phyloP scores from a whole-genome alignment of 1,140 invertebrate genomes.

The Sarcophaga bullata region DNA sequence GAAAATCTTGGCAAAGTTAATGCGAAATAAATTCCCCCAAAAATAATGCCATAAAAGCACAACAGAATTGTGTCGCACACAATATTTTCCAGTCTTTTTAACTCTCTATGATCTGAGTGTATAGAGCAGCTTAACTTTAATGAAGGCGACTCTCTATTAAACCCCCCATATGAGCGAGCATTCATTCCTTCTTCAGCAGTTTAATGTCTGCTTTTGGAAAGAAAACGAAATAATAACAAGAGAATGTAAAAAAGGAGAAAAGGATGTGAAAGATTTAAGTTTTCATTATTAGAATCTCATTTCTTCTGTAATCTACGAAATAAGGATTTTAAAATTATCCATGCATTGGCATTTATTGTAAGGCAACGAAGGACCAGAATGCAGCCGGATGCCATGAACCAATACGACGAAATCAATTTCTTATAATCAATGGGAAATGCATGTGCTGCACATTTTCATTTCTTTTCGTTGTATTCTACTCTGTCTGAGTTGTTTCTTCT shows the following conservation, averaged over 20 bases:
- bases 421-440: slow-evolving; percentile 14
- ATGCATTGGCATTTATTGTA: too few species aligned
- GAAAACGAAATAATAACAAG: neutral
- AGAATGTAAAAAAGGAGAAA: neutral
- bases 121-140: slow-evolving; percentile 14
- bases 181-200: neutral
- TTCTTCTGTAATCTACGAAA: neutral
- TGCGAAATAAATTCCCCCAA: too few species aligned
- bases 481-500: too few species aligned
- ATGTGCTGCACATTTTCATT: slow-evolving; percentile 1
- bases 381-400: too few species aligned
- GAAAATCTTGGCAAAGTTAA: too few species aligned
- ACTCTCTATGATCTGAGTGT: neutral
- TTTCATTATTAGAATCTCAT: slow-evolving; percentile 8
- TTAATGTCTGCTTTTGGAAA: neutral
- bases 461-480: neutral
- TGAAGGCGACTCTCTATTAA: neutral
- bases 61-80: too few species aligned
- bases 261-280: slow-evolving; percentile 7
- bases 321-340: too few species aligned
- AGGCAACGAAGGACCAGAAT: neutral
- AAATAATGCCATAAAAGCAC: too few species aligned
- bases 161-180: too few species aligned
- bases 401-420: neutral
- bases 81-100: too few species aligned